Base-by-base conservation (phyloP, 2,888 invertebrate genomes). In the Liopterus haemorrhoidalis region DNA sequence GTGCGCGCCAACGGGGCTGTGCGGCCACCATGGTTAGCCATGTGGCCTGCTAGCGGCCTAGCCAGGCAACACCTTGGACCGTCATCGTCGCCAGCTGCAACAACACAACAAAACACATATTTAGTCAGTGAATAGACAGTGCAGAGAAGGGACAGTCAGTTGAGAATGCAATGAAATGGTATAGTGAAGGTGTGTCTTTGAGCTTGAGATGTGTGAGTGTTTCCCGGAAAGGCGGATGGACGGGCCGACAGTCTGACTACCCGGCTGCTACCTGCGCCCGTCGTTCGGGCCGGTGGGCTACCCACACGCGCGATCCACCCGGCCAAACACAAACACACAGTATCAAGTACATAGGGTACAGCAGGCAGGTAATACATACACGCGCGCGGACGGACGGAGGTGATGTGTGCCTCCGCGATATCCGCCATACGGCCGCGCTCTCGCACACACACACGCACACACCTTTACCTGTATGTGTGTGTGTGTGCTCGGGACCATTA, bases 21-120 rank as follows among this genome's bases (percentile, higher is more conserved):
- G 78, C 78, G 80, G 78, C 81, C 81, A 79, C 82, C 81, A 81
- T 82, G 81, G 75, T 79, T 78, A 76, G 82, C 82, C 83, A 82
- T 82, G 72, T 62, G 65, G 65, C 59, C 70, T 70, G 72, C 69
- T 70, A 71, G 66, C 71, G 71, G 66, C 71, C 70, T 64, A 64
- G 69, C 76, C 79, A 79, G 75, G 78, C 76, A 76, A 77, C 79
- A 67, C 66, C 69, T 69, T 70, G 70, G 70, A 72, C 73, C 74
- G 70, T 74, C 75, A 81, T 82, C 78, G 74, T 78, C 76, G 78
- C 80, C 79, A 70, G 70, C 74, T 74, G 69, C 14, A 71, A 72
- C 51, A 57, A 61, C 52, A 59, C 52, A 46, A 53, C 38, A 33
- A 28, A 40, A 30, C 16, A 31, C 31, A 31, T 12, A 25, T 25